Evolutionary conservation across 2,797 vertebrate genomes (phyloP).

Genomic region (Intellagama lesueurii): DNA sequence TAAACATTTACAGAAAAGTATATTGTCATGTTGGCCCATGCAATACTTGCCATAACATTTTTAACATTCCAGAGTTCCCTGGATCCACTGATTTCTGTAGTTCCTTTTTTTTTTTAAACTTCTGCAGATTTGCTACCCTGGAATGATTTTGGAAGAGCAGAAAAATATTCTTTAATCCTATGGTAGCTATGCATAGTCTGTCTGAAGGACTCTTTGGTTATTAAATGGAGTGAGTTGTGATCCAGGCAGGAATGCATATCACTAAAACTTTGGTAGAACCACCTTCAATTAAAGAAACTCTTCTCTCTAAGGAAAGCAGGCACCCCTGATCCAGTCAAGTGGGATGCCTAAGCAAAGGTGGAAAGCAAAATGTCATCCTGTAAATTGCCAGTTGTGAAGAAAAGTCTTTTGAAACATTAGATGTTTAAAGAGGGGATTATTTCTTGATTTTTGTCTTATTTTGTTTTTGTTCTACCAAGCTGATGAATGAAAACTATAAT

Average conservation of each 20-base stretch:
- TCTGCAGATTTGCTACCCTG: not conserved
- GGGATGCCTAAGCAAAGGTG: too few relatives aligned
- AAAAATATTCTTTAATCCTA: not conserved
- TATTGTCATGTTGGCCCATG: not conserved
- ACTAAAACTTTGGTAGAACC: too few relatives aligned
- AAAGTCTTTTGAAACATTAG: too few relatives aligned
- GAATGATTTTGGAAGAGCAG: not conserved
- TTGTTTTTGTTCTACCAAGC: conserved; percentile 20
- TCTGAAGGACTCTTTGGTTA: not conserved
- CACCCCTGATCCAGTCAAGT: too few relatives aligned
- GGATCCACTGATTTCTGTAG: not conserved
- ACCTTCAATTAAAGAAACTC: too few relatives aligned
- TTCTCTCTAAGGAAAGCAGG: too few relatives aligned
- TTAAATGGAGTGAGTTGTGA: too few relatives aligned
- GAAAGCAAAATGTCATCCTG: too few relatives aligned
- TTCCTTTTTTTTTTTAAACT: fast-evolving
- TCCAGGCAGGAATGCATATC: too few relatives aligned
- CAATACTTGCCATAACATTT: not conserved
- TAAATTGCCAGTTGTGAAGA: too few relatives aligned
- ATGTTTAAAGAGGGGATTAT: conserved; percentile 3
- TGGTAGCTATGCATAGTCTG: not conserved
- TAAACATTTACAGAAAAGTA: too few relatives aligned
- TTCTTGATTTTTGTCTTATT: not conserved
- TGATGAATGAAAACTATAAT: conserved; percentile 42
- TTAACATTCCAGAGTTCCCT: not conserved